phyloP scores from a whole-genome alignment of 2,888 invertebrate genomes.

The Tinea trinotella region DNA sequence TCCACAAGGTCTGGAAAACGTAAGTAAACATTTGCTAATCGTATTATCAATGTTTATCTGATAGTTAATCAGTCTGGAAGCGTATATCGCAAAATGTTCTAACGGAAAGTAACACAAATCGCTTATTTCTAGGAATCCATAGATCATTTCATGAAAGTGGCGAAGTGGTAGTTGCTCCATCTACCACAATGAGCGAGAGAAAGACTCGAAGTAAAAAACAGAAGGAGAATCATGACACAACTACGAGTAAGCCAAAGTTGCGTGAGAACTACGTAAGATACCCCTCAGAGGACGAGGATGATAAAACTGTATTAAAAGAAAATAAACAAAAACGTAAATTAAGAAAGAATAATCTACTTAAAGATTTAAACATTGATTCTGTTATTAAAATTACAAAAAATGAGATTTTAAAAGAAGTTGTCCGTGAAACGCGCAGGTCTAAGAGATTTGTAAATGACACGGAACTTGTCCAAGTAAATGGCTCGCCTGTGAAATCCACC shows the following conservation, averaged over 20 bases:
- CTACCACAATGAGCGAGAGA: constrained; percentile 32
- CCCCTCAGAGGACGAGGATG: constrained; percentile 39
- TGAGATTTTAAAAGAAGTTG: neutral
- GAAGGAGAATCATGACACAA: constrained; percentile 35
- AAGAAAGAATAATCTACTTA: neutral
- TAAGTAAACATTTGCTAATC: constrained; percentile 31
- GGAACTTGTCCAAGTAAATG: neutral
- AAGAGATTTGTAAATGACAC: neutral
- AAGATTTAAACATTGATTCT: neutral
- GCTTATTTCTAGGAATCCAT: constrained; percentile 44
- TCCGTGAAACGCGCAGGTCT: neutral
- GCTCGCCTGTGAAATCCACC: neutral
- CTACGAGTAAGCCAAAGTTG: constrained; percentile 33
- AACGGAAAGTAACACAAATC: neutral
- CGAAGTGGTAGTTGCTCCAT: constrained; percentile 25
- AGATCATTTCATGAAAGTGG: constrained; percentile 33
- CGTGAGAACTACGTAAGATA: constrained; percentile 47
- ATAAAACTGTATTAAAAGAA: constrained; percentile 20
- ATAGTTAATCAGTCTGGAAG: too few relatives aligned
- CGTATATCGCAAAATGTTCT: too few relatives aligned
- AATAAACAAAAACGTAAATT: constrained; percentile 20
- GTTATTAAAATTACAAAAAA: neutral
- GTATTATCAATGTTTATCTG: too few relatives aligned
- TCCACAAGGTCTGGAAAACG: constrained; percentile 61
- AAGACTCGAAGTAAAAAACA: constrained; percentile 40